Evolutionary conservation across 2,797 vertebrate genomes (phyloP), one percentile per base, ranked within the genome.

Genomic region (Sternotherus odoratus): DNA sequence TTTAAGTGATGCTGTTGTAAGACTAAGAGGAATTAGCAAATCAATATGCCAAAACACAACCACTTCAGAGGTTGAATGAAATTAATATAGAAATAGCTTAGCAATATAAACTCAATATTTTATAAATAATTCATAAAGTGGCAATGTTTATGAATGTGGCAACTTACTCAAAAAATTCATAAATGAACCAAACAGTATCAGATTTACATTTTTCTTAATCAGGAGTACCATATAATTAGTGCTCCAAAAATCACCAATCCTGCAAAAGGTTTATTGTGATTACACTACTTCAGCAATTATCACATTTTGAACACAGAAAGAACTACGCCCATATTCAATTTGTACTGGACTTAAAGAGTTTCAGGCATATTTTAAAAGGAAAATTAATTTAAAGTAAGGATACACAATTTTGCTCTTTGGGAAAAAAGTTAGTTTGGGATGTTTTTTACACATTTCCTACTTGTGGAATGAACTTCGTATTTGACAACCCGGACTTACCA

Each of bases 381-480:
- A 79, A 82, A 49, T 63, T 0, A 51, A 24, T 48, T 51, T 81
- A 82, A 30, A 84, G 50, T n/a, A 48, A 3, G n/a, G 51, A 19
- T 63, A 82, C 17, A 1, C 17, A n/a, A 0, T 30, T 4, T 9
- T 87, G 39, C 9, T 80, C 24, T 50, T 63, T 60, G 33, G n/a
- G 30, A 8, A 77, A 77, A 51, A 0, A 2, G 4, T 9, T 54
- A 75, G 7, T 8, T 60, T 1, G 0, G 43, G 26, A 28, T 24
- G 6, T 69, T 69, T 51, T 66, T 69, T 23, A 85, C 36, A 90
- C 5, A 46, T 26, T 23, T 80, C 51, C 4, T 78, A 51, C 1
- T 80, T 4, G 1, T 8, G 4, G 77, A 92, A 6, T 17, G 77
- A 79, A 0, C 26, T 54, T 33, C 85, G 63, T 11, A 69, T 39